These are phyloP conservation scores for Catharus fuscescens DNA, from an alignment of 2,113 vertebrate species.

Conservation along the genomic window DNA sequence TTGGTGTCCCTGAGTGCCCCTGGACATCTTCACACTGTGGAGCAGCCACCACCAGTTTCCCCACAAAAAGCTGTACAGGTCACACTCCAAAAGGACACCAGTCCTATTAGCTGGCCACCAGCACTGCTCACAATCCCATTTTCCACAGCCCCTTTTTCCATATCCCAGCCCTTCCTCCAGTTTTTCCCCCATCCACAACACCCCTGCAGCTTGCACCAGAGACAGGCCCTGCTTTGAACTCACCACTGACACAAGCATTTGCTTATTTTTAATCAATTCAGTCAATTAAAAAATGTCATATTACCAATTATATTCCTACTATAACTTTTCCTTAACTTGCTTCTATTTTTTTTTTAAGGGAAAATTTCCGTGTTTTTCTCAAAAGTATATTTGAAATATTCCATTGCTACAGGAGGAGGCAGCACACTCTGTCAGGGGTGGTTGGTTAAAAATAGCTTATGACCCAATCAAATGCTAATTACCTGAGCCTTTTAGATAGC, in stretches of 20 bases:
- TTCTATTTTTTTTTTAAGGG: fast-evolving
- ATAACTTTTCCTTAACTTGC: background rate
- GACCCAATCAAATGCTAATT: background rate
- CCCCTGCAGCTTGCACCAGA: background rate
- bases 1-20: background rate
- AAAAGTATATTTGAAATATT: background rate
- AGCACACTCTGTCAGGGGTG: background rate
- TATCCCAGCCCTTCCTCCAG: background rate
- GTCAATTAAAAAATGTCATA: fast-evolving
- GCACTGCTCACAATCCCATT: fast-evolving
- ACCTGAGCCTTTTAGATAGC: background rate
- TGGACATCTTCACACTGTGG: fast-evolving
- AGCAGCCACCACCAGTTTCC: background rate
- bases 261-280: background rate
- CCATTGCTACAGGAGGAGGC: background rate
- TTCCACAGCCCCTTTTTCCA: background rate
- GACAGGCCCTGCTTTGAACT: background rate
- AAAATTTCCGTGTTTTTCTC: background rate
- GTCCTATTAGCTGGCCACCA: background rate
- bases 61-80: background rate
- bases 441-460: background rate
- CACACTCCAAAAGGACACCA: background rate
- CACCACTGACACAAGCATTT: background rate
- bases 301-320: background rate
- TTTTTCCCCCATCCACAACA: background rate